Evolutionary conservation across 2,797 vertebrate genomes (phyloP).

Genomic region (Rhadinocentrus ornatus): DNA sequence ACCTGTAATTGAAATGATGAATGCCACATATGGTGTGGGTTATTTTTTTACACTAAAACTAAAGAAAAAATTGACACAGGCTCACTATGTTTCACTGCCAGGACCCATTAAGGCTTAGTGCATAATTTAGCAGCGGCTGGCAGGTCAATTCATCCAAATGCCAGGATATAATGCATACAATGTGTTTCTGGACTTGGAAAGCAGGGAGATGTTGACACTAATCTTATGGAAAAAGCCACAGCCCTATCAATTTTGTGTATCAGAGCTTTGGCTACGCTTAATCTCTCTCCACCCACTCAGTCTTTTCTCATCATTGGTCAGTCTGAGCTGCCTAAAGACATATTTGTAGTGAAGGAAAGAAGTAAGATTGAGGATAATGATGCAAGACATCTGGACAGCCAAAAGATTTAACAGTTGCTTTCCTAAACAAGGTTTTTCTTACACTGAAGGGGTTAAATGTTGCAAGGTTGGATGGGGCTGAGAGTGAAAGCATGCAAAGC

Average conservation of each 20-base stretch:
- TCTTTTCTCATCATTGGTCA: conserved; percentile 17
- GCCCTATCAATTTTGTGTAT: conserved; percentile 33
- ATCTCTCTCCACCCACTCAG: conserved; percentile 3
- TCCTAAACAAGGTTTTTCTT: conserved; percentile 17
- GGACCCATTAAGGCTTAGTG: conserved; percentile 8
- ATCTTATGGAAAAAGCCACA: conserved; percentile 48
- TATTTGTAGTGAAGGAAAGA: not conserved
- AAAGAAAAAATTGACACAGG: not conserved
- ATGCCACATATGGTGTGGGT: not conserved
- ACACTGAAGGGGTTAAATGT: not conserved
- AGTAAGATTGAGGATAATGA: not conserved
- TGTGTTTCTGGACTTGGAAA: conserved; percentile 37
- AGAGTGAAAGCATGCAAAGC: not conserved
- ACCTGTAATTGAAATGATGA: not conserved
- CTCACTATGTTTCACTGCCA: conserved; percentile 6
- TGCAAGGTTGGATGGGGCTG: not conserved
- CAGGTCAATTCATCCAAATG: conserved; percentile 20
- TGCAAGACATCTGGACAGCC: not conserved
- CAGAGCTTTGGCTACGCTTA: conserved; percentile 31
- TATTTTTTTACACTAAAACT: not conserved
- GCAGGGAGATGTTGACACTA: conserved; percentile 24
- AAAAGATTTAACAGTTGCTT: not conserved
- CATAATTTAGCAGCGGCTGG: not conserved
- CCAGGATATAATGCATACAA: conserved; percentile 22
- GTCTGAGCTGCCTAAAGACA: conserved; percentile 3